Evolutionary conservation across 2,888 invertebrate species (phyloP).

Genomic region (Chamaedrilus cognettii): DNA sequence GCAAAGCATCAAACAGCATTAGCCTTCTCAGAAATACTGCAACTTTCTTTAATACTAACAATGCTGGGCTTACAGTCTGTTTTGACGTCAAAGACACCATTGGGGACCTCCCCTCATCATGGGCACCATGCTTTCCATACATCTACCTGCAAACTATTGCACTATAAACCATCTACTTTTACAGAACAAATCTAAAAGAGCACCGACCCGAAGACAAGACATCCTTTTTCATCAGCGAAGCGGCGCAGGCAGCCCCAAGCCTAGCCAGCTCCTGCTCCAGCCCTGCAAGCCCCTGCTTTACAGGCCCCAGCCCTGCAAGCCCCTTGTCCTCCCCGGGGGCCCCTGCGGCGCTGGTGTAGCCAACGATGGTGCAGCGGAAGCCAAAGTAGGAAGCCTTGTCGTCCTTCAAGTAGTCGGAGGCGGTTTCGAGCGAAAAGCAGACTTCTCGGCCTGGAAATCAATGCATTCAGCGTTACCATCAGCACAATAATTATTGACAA

Average conservation of each 20-base stretch:
- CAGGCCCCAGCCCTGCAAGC: conserved; percentile 48
- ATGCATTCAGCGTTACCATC: background rate
- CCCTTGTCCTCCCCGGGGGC: too few species aligned
- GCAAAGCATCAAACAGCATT: too few species aligned
- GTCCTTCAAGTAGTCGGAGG: conserved; percentile 90
- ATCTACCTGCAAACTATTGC: too few species aligned
- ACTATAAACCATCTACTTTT: too few species aligned
- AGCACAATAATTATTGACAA: background rate
- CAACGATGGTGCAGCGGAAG: conserved; percentile 84
- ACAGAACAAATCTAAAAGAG: too few species aligned
- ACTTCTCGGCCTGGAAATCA: conserved; percentile 82
- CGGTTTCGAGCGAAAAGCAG: conserved; percentile 92
- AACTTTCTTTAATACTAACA: too few species aligned
- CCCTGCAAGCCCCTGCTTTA: conserved; percentile 57
- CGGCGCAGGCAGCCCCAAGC: conserved; percentile 88
- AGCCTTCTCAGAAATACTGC: too few species aligned
- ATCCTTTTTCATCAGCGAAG: conserved; percentile 84
- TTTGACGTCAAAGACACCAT: too few species aligned
- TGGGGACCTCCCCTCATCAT: too few species aligned
- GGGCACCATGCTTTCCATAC: too few species aligned
- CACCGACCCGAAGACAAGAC: conserved; percentile 59
- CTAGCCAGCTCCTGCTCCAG: conserved; percentile 89
- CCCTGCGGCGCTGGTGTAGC: too few species aligned
- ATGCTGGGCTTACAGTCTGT: too few species aligned
- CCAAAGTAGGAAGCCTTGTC: conserved; percentile 80